Conservation (phyloP, 2,888 invertebrate species). For the Cosmopolites sordidus region DNA sequence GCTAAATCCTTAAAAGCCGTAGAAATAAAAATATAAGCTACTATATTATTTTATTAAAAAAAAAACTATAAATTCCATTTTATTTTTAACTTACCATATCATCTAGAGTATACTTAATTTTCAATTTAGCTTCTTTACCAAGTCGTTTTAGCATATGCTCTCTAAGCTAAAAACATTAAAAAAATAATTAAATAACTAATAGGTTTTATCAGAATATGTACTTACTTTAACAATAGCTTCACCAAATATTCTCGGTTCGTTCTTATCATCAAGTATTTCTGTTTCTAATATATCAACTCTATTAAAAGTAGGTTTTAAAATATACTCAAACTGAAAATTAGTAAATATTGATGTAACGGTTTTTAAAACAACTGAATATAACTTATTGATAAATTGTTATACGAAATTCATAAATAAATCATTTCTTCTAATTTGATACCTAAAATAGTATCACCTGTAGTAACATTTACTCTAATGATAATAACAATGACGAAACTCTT, state of each 20-base stretch:
- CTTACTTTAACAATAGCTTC: slow-evolving; percentile 45
- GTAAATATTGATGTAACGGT: too few species aligned
- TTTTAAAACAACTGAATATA: too few species aligned
- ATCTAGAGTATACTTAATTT: slow-evolving; percentile 81
- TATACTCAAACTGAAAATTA: slow-evolving; percentile 45
- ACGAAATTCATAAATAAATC: too few species aligned
- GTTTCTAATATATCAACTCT: slow-evolving; percentile 95
- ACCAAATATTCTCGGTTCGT: slow-evolving; percentile 72
- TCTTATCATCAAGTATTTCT: slow-evolving; percentile 69
- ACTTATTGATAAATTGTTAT: too few species aligned
- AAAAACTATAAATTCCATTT: too few species aligned
- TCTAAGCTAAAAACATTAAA: slow-evolving; percentile 15
- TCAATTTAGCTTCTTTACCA: slow-evolving; percentile 47
- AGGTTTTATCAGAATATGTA: too few species aligned
- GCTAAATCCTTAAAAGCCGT: too few species aligned
- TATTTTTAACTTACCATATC: slow-evolving; percentile 77
- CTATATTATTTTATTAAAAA: too few species aligned
- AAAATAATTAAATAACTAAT: too few species aligned
- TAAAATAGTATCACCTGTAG: too few species aligned
- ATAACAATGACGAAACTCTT: too few species aligned
- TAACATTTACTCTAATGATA: background rate
- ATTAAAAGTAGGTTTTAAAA: slow-evolving; percentile 92
- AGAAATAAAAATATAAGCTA: too few species aligned
- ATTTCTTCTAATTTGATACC: background rate
- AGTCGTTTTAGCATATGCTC: slow-evolving; percentile 19